These are phyloP conservation scores for Martes martes DNA, from an alignment of 2,113 vertebrate genomes.

Conservation along the genomic window DNA sequence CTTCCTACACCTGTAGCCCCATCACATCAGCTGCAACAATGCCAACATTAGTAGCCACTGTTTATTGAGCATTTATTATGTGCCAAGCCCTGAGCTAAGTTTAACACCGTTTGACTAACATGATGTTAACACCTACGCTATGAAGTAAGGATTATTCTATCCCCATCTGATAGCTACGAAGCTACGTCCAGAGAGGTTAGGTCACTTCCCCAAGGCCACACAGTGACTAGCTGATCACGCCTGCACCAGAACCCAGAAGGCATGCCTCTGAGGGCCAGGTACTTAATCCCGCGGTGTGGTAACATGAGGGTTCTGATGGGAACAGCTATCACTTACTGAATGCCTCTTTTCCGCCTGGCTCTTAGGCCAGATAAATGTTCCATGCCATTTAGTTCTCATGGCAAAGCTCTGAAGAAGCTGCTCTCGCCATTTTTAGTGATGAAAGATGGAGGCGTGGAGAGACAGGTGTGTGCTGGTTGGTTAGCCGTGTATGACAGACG, in stretches of 20 bases:
- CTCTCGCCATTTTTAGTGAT: background rate
- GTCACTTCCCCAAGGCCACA: background rate
- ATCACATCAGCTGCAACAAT: background rate
- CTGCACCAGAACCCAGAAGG: background rate
- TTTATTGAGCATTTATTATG: background rate
- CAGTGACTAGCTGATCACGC: background rate
- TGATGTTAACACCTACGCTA: background rate
- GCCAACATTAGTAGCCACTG: background rate
- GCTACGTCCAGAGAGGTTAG: background rate
- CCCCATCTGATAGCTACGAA: background rate
- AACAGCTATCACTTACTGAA: background rate
- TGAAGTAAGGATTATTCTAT: background rate
- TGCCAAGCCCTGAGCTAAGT: background rate
- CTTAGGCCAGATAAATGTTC: background rate
- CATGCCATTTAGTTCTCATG: background rate
- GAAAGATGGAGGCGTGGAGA: background rate
- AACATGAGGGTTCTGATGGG: background rate
- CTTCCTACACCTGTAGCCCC: background rate
- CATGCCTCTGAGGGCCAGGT: background rate
- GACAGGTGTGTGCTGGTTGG: background rate
- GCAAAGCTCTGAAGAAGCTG: background rate
- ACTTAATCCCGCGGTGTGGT: background rate
- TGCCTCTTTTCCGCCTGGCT: background rate
- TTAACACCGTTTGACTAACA: background rate
- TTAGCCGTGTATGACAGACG: background rate